A percentile compares a stretch with the other conserved stretches of the same genome.
Evolutionary conservation across 2,113 vertebrate species (phyloP).

Genomic region (Rhinolophus sinicus): DNA sequence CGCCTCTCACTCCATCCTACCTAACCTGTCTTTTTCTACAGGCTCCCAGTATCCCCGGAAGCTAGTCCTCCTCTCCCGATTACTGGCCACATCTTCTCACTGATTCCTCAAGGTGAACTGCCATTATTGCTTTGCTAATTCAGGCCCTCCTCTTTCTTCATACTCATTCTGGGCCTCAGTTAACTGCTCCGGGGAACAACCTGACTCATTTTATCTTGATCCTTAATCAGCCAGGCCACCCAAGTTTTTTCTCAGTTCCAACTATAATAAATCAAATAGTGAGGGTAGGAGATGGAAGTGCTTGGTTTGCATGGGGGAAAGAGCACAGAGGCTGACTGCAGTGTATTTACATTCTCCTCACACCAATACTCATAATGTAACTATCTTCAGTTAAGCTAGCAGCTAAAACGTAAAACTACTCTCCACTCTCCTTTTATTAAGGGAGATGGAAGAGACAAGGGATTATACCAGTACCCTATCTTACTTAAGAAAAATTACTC

Average conservation of each 20-base stretch:
- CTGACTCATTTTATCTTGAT: not conserved
- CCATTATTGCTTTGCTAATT: not conserved
- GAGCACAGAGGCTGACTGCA: not conserved
- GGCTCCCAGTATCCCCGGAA: not conserved
- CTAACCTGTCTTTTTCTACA: not conserved
- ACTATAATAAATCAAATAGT: not conserved
- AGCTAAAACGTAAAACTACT: not conserved
- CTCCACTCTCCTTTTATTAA: not conserved
- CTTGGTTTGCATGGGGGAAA: not conserved
- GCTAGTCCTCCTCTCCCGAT: not conserved
- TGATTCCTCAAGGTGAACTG: not conserved
- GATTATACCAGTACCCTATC: not conserved
- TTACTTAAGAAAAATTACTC: not conserved
- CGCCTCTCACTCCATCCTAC: not conserved
- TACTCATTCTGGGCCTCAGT: not conserved
- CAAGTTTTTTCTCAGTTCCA: not conserved
- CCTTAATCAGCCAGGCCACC: not conserved
- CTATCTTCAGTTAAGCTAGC: not conserved
- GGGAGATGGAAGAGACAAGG: not conserved
- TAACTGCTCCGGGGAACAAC: not conserved
- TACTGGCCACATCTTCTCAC: not conserved
- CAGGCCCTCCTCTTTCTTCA: not conserved
- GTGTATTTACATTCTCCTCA: not conserved
- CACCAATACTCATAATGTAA: not conserved
- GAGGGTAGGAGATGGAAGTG: not conserved